Base-by-base conservation (phyloP, 2,113 vertebrate genomes). In the Sylvietta virens region DNA sequence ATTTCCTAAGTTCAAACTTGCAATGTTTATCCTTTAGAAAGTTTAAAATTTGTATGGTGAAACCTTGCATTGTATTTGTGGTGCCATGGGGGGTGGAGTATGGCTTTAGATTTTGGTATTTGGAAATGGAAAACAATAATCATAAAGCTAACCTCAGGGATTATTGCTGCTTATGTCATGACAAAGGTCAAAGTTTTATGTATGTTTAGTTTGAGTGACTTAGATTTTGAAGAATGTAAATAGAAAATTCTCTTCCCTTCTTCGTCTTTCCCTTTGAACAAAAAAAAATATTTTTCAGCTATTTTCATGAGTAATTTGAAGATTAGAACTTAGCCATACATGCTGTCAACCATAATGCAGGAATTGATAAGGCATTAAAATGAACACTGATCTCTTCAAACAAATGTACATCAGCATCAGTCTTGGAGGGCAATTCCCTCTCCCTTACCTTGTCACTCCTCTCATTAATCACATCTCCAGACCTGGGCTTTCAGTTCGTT, bases 381-480 rank as follows among this genome's bases (percentile, higher is more conserved):
- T 2, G 12, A 67, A 56, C 5, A 9, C 10, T 21, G 7, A 31
- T 69, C 10, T 72, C 51, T 77, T 82, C 39, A 45, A 73, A 40
- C 23, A 24, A 72, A 60, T 0, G 2, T 51, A 12, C 0, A 1
- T 62, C 26, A 60, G 4, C 28, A 40, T 78, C 20, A 39, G n/a
- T 79, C 11, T 85, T 61, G 22, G 18, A 69, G 50, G 15, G 13
- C 17, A 15, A 60, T 89, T 70, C 33, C 26, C 14, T 62, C 44
- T 78, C 35, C 23, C 30, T 51, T 54, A 42, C 47, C 16, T 77
- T 58, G 21, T 70, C 2, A 3, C 35, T 42, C 22, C 9, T 82
- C 22, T 51, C 1, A 1, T 74, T 77, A 58, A 58, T 77, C 47
- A 7, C n/a, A 42, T 77, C 45, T 91, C 58, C 45, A 53, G 13